Evolutionary conservation across 2,113 vertebrate genomes (phyloP), one percentile per base, ranked within the genome.

Genomic region (Irena cyanogastra): DNA sequence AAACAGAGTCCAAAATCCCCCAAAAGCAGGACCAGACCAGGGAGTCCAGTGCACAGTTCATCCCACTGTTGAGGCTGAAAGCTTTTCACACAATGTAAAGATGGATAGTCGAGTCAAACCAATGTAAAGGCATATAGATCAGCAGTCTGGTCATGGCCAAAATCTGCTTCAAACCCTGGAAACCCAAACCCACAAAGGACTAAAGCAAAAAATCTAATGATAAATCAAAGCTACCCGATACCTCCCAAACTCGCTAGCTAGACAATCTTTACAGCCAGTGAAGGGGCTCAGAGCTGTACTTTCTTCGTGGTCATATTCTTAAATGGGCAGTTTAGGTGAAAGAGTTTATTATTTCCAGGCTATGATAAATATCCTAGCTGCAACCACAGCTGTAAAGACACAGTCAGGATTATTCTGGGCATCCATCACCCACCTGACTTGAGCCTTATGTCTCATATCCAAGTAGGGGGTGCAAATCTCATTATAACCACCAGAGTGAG

Each of bases 401-500:
- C 41, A 89, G 71, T 65, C 69, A 61, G 69, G 78, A 78, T 93
- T 96, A 91, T 79, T 95, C n/a, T 76, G 87, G 50, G 33, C 74
- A 95, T 93, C 87, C 57, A 86, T 86, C 85, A 95, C 28, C 49
- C 54, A 94, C 56, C 84, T 19, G 11, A 70, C 68, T 76, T 75
- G n/a, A 92, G 71, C 78, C 78, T 89, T 94, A 45, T 65, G 49
- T 76, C 85, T 95, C 93, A 79, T 87, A 91, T 83, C 45, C 37
- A 66, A 94, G 78, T 2, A 91, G 75, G 83, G 74, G 78, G 50
- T 96, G 90, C 83, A 96, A 93, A 96, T 74, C 78, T 91, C 92
- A 93, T 86, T 74, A 94, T 68, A 95, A 89, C 88, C 96, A 94
- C 90, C 88, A 96, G 88, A 93, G 93, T 86, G 92, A 94, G 92